These are phyloP conservation scores for Agriopis aurantiaria DNA, from an alignment of 2,888 invertebrate genomes.

Conservation along the genomic window DNA sequence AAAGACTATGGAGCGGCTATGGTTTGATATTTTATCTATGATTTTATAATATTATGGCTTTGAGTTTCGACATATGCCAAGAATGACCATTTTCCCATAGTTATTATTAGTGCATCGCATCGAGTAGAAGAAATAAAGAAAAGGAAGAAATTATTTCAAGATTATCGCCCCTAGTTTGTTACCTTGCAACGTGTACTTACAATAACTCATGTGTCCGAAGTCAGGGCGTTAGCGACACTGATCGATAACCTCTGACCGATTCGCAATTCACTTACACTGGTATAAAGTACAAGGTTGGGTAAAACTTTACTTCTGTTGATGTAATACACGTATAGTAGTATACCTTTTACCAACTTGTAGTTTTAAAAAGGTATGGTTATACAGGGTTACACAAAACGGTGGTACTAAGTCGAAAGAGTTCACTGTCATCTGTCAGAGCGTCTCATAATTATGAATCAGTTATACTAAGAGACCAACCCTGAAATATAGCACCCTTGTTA, in stretches of 20 bases:
- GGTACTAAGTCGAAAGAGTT: too few relatives aligned
- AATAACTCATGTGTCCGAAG: constrained; percentile 50
- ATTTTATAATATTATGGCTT: too few relatives aligned
- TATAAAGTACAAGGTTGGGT: constrained; percentile 17
- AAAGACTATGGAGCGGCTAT: too few relatives aligned
- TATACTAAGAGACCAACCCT: too few relatives aligned
- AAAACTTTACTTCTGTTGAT: background rate
- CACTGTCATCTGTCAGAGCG: too few relatives aligned
- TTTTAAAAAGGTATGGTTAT: background rate
- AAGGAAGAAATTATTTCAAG: background rate
- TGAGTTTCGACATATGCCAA: too few relatives aligned
- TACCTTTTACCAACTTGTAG: background rate
- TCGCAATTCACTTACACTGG: constrained; percentile 42
- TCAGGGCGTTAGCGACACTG: constrained; percentile 47
- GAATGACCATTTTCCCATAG: too few relatives aligned
- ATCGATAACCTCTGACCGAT: constrained; percentile 43
- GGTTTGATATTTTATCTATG: too few relatives aligned
- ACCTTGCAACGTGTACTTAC: constrained; percentile 37
- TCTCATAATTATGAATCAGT: too few relatives aligned
- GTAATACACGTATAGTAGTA: background rate
- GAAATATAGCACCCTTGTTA: too few relatives aligned
- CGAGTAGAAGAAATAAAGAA: background rate
- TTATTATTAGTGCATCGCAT: too few relatives aligned
- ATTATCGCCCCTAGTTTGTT: constrained; percentile 36
- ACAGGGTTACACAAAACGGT: too few relatives aligned